Conservation (phyloP, 2,888 invertebrate species). For the Pandemis heparana region DNA sequence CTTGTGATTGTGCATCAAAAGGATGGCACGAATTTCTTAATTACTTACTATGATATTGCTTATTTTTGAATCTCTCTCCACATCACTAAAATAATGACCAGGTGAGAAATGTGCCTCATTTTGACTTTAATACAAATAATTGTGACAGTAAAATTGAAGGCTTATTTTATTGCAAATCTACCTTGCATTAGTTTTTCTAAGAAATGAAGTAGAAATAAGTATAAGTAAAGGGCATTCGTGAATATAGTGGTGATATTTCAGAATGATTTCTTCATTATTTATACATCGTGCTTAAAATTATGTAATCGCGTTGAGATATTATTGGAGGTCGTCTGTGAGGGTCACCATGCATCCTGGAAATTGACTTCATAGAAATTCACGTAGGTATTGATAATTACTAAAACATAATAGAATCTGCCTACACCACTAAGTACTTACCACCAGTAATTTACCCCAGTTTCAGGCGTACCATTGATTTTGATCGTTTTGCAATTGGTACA, state of each 20-base stretch:
- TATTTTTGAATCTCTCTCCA: not conserved
- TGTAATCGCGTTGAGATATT: not conserved
- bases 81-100: constrained; percentile 23
- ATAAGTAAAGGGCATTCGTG: no score
- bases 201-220: no score
- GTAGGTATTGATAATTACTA: not conserved
- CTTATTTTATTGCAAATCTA: not conserved
- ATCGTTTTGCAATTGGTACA: not conserved
- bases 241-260: not conserved
- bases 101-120: constrained; percentile 24
- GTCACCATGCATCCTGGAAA: not conserved
- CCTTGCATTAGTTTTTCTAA: no score
- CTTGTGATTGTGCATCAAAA: constrained; percentile 1
- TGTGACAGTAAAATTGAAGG: not conserved
- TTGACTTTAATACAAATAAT: not conserved
- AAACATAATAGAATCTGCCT: not conserved
- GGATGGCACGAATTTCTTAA: not conserved
- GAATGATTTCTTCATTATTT: not conserved
- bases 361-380: not conserved
- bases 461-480: not conserved
- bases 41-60: not conserved
- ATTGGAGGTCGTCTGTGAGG: not conserved
- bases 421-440: not conserved
- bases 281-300: not conserved
- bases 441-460: not conserved